A percentile compares a stretch with the other conserved stretches of the same genome.
These are phyloP conservation scores for Harpalus rubripes DNA, from an alignment of 2,888 invertebrate species.

Conservation along the genomic window DNA sequence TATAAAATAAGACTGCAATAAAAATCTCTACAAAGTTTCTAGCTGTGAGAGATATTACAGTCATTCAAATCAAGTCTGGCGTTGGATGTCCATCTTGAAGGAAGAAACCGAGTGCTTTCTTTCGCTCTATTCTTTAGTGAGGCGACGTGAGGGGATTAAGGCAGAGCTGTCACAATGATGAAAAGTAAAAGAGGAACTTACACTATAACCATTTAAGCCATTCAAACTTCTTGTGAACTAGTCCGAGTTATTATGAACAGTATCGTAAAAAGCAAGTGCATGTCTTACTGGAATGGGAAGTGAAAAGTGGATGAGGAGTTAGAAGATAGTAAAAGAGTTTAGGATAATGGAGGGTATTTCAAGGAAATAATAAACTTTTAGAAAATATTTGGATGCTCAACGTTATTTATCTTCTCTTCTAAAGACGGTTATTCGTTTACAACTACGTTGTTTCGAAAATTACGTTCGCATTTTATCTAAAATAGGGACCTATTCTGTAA, in stretches of 20 bases:
- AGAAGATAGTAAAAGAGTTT: neutral
- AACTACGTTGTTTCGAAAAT: neutral
- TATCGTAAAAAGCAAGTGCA: conserved; percentile 62
- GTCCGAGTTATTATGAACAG: conserved; percentile 58
- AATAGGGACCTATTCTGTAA: neutral
- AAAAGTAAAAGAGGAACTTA: conserved; percentile 54
- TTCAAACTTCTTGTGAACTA: conserved; percentile 63
- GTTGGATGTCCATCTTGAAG: conserved; percentile 33
- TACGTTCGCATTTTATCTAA: neutral
- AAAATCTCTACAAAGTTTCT: conserved; percentile 41
- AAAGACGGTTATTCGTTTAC: neutral
- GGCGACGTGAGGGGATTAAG: conserved; percentile 31
- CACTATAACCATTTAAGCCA: conserved; percentile 64
- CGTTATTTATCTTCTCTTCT: neutral
- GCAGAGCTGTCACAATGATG: conserved; percentile 62
- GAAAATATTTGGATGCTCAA: neutral
- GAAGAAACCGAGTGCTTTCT: conserved; percentile 1
- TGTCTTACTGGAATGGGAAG: conserved; percentile 22
- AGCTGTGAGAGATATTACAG: conserved; percentile 31
- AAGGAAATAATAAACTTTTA: conserved; percentile 10
- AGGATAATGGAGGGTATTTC: conserved; percentile 6
- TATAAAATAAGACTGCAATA: conserved; percentile 50
- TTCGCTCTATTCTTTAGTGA: conserved; percentile 12
- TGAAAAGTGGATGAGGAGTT: neutral
- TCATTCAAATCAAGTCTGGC: conserved; percentile 47